Evolutionary conservation across 2,113 vertebrate genomes (phyloP).

Genomic region (Oncorhynchus masou): DNA sequence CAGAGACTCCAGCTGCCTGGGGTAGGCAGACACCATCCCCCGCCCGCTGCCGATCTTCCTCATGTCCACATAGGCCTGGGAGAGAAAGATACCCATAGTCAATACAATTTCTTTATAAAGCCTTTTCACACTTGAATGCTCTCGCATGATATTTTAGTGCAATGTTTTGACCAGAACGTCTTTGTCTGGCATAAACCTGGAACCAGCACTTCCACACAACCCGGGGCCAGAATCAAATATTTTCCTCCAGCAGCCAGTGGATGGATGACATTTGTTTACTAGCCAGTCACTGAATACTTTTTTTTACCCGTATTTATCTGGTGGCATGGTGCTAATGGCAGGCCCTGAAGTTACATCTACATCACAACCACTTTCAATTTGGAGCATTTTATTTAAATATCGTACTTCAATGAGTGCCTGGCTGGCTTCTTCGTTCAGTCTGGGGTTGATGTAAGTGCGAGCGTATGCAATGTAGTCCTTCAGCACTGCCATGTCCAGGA

Average conservation of each 20-base stretch:
- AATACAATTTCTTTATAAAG: no score
- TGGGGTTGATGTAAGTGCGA: constrained; percentile 78
- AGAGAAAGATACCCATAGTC: neutral
- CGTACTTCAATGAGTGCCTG: constrained; percentile 96
- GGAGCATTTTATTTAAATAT: neutral
- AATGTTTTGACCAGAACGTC: no score
- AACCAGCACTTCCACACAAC: no score
- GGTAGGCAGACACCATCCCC: constrained; percentile 98
- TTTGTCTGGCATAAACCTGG: no score
- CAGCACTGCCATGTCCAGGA: constrained; percentile 91
- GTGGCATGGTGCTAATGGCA: no score
- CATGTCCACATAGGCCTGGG: constrained; percentile 96
- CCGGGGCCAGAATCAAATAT: no score
- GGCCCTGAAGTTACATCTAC: neutral
- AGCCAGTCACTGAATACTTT: no score
- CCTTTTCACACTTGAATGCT: no score
- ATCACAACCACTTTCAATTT: neutral
- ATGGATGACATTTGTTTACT: no score
- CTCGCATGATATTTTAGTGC: no score
- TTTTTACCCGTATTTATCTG: no score
- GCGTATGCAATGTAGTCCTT: constrained; percentile 95
- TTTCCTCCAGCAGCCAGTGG: no score
- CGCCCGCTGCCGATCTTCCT: constrained; percentile 97
- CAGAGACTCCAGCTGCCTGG: constrained; percentile 92
- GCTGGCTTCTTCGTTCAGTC: constrained; percentile 90